Evolutionary conservation across 2,797 vertebrate genomes (phyloP).

Genomic region (Manis crassicaudata): DNA sequence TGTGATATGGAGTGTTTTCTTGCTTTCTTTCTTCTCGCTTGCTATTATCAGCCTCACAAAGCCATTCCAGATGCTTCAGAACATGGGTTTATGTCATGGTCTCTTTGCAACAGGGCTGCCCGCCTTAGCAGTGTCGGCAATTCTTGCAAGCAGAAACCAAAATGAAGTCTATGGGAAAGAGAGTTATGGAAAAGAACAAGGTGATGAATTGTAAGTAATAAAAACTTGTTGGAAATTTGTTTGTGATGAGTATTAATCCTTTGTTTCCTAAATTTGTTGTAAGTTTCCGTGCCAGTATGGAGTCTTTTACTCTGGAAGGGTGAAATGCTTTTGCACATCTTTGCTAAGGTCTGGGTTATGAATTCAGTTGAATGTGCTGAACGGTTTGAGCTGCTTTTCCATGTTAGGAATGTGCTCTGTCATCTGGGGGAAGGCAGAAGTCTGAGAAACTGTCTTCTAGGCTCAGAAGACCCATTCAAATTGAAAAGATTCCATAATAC

Average conservation of each 20-base stretch:
- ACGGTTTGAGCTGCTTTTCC: not conserved
- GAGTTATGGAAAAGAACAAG: conserved; percentile 86
- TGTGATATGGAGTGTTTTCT: not conserved
- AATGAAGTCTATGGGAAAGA: conserved; percentile 88
- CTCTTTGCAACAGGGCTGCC: conserved; percentile 91
- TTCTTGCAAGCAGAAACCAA: conserved; percentile 89
- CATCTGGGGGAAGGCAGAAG: not conserved
- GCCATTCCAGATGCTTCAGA: not conserved
- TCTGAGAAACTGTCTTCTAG: not conserved
- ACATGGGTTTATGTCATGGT: conserved; percentile 25
- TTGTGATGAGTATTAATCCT: not conserved
- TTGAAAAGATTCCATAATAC: not conserved
- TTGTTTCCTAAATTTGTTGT: not conserved
- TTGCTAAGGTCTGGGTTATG: not conserved
- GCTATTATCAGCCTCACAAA: not conserved
- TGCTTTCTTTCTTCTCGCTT: not conserved
- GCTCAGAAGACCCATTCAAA: not conserved
- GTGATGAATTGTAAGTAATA: conserved; percentile 93
- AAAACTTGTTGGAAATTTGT: not conserved
- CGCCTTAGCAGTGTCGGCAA: conserved; percentile 89
- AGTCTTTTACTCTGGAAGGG: conserved; percentile 34
- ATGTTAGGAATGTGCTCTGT: not conserved
- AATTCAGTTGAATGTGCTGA: not conserved
- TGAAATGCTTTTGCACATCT: not conserved
- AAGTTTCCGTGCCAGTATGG: not conserved